These are phyloP conservation scores for Sorex fumeus DNA, from an alignment of 2,113 vertebrate genomes.

Conservation along the genomic window DNA sequence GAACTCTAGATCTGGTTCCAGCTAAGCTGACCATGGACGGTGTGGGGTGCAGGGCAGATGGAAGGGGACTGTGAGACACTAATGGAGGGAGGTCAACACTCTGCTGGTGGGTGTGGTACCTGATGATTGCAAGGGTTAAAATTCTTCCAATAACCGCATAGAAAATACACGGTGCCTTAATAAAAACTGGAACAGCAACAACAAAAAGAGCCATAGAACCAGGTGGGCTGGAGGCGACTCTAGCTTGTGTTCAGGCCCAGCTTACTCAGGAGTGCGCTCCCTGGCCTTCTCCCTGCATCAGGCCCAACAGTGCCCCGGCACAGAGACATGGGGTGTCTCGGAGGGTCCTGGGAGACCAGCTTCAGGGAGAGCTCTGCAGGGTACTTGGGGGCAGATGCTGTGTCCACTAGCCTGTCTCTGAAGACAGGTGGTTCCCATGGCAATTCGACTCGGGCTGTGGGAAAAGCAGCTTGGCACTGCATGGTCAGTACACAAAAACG, in stretches of 20 bases:
- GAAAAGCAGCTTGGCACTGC: constrained; percentile 69
- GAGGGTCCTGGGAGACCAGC: background rate
- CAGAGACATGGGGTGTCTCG: background rate
- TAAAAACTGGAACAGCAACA: too few species aligned
- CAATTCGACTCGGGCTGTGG: constrained; percentile 83
- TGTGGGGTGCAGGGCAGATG: too few species aligned
- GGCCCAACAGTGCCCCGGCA: background rate
- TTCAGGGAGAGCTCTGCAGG: background rate
- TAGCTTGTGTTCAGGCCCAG: background rate
- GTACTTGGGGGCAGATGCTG: background rate
- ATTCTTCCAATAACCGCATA: too few species aligned
- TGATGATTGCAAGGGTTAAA: too few species aligned
- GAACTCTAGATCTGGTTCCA: too few species aligned
- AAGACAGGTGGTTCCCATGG: constrained; percentile 82
- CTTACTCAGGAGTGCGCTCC: background rate
- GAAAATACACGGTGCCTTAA: too few species aligned
- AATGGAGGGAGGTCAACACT: too few species aligned
- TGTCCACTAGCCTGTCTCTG: constrained; percentile 37
- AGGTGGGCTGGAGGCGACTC: background rate
- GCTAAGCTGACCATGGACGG: too few species aligned
- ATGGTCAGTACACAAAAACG: constrained; percentile 76
- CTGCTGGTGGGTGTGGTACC: too few species aligned
- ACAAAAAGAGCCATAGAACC: background rate
- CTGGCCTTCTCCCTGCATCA: background rate
- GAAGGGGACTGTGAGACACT: too few species aligned